These are phyloP conservation scores for Epirrhoe alternata DNA, from an alignment of 2,888 invertebrate genomes.

Conservation along the genomic window DNA sequence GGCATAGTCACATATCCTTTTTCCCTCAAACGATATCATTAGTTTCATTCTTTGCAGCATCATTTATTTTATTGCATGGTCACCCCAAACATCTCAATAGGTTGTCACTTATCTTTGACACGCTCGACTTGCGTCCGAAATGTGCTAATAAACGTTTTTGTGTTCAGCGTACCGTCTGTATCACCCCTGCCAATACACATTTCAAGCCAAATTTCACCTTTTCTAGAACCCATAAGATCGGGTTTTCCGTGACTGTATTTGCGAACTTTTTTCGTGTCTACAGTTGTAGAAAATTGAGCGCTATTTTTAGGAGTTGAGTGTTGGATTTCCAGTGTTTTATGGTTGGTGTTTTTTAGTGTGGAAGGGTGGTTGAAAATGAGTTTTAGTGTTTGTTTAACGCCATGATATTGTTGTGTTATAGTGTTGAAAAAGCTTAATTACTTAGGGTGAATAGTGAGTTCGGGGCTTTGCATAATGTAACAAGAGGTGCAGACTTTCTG, in stretches of 20 bases:
- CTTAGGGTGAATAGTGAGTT: constrained; percentile 24
- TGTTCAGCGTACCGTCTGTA: constrained; percentile 54
- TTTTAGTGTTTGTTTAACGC: constrained; percentile 59
- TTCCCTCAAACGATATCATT: neutral
- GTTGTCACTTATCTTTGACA: constrained; percentile 74
- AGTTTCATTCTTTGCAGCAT: neutral
- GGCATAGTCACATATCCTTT: no score
- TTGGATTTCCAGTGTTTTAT: constrained; percentile 9
- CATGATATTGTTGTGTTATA: constrained; percentile 51
- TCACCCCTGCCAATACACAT: constrained; percentile 48
- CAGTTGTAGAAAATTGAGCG: constrained; percentile 5
- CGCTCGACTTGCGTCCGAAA: constrained; percentile 72
- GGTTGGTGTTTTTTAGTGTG: constrained; percentile 15
- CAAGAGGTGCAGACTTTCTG: neutral
- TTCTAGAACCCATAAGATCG: neutral
- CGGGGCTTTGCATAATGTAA: constrained; percentile 21
- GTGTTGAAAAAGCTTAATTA: constrained; percentile 38
- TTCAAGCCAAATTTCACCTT: constrained; percentile 39
- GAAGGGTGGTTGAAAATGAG: constrained; percentile 53
- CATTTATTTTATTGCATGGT: constrained; percentile 30
- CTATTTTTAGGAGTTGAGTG: constrained; percentile 4
- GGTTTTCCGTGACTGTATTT: constrained; percentile 4
- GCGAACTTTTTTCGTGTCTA: constrained; percentile 20
- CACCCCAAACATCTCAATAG: constrained; percentile 66
- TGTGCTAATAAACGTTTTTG: constrained; percentile 80